These are phyloP conservation scores for Poeciliopsis infans DNA, from an alignment of 2,797 vertebrate genomes.

Conservation along the genomic window DNA sequence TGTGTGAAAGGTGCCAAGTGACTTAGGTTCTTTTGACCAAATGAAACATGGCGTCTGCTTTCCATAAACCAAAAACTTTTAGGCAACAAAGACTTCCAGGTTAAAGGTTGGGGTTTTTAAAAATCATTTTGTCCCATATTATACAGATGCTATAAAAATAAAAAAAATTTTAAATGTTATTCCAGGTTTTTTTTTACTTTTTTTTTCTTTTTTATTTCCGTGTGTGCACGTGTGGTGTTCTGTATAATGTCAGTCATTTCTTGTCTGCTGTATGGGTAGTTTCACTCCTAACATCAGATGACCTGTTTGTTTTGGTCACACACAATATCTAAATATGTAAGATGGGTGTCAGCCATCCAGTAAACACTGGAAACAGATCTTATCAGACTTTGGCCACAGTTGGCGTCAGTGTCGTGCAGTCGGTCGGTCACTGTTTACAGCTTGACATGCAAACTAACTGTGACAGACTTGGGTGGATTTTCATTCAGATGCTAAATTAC, in stretches of 20 bases:
- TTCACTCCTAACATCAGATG: conserved; percentile 35
- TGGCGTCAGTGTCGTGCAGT: conserved; percentile 25
- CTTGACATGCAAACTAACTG: conserved; percentile 33
- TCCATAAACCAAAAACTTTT: background rate
- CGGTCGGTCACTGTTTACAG: conserved; percentile 40
- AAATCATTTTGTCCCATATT: background rate
- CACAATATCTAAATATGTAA: conserved; percentile 22
- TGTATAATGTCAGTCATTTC: background rate
- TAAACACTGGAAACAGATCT: conserved; percentile 45
- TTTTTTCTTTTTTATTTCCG: background rate
- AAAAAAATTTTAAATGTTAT: no score
- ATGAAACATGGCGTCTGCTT: background rate
- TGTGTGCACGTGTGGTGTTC: background rate
- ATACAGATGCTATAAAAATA: background rate
- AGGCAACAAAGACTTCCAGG: background rate
- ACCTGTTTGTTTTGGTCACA: conserved; percentile 45
- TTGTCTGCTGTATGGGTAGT: background rate
- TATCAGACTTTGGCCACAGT: conserved; percentile 31
- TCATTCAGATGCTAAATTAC: conserved; percentile 13
- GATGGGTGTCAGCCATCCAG: conserved; percentile 1
- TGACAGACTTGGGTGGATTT: conserved; percentile 27
- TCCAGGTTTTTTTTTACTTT: background rate
- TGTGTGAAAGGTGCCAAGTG: background rate
- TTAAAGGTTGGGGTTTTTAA: background rate
- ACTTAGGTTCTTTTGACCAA: background rate